These are phyloP conservation scores for Ophion ventricosus DNA, from an alignment of 2,888 invertebrate species.

Conservation along the genomic window DNA sequence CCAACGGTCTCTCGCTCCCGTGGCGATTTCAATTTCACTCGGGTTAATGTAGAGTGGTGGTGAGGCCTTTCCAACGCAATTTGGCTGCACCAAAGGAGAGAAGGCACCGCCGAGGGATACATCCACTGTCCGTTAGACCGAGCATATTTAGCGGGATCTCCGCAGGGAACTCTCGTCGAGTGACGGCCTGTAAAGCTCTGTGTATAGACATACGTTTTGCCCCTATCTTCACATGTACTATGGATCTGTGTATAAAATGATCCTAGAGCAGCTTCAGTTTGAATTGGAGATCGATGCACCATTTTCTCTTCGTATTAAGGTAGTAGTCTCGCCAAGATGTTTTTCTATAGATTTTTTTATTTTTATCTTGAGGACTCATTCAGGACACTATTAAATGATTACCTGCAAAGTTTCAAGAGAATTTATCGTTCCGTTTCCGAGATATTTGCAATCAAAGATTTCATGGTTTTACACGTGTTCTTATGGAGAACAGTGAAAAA, in stretches of 20 bases:
- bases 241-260: background rate
- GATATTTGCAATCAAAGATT: too few species aligned
- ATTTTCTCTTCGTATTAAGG: background rate
- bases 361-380: too few species aligned
- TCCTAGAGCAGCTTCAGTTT: conserved; percentile 4
- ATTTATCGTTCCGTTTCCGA: too few species aligned
- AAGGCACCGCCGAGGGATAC: conserved; percentile 15
- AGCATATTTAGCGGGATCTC: conserved; percentile 16
- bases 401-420: too few species aligned
- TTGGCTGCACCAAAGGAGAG: conserved; percentile 47
- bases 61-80: conserved; percentile 48
- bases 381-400: too few species aligned
- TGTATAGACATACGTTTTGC: background rate
- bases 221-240: background rate
- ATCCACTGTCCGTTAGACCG: conserved; percentile 48
- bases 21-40: conserved; percentile 61
- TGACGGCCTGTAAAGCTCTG: conserved; percentile 6
- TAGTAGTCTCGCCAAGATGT: too few species aligned
- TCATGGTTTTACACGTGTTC: too few species aligned
- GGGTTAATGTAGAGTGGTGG: conserved; percentile 44
- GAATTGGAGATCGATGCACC: background rate
- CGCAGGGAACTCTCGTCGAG: conserved; percentile 19
- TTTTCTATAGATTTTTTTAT: too few species aligned
- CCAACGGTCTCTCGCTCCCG: conserved; percentile 34
- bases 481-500: too few species aligned